phyloP scores from a whole-genome alignment of 2,113 vertebrate species.

The Addax nasomaculatus region DNA sequence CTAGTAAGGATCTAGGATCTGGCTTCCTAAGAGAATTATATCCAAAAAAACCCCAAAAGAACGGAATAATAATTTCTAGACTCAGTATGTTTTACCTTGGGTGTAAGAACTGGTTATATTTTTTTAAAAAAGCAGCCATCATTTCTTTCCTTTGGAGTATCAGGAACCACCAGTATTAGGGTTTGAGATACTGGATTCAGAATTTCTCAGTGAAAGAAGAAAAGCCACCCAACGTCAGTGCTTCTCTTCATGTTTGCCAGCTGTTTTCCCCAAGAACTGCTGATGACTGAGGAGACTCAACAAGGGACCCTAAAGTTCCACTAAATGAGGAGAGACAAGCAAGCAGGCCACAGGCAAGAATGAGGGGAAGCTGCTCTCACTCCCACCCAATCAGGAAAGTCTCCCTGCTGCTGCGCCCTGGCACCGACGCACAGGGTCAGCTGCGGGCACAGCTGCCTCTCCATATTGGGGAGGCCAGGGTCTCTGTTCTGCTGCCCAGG shows the following conservation, averaged over 20 bases:
- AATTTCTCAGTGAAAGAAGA: not conserved
- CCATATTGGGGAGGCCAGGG: not conserved
- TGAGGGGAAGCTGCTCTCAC: not conserved
- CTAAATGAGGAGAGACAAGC: not conserved
- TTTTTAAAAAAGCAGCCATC: not conserved
- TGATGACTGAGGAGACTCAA: not conserved
- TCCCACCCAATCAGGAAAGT: not conserved
- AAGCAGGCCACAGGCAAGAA: not conserved
- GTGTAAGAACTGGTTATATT: not conserved
- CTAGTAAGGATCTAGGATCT: not conserved
- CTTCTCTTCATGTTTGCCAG: not conserved
- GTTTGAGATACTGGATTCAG: not conserved
- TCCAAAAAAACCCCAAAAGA: not conserved
- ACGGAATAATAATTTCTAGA: not conserved
- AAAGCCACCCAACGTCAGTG: not conserved
- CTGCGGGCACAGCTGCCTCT: slow-evolving; percentile 38
- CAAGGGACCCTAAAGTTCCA: not conserved
- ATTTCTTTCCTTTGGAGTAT: not conserved
- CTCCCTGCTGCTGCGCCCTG: not conserved
- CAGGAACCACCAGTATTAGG: not conserved
- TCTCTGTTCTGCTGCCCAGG: not conserved
- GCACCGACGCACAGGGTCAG: not conserved
- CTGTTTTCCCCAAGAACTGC: not conserved
- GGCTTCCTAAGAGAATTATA: not conserved
- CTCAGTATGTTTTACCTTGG: not conserved